Evolutionary conservation across 2,888 invertebrate genomes (phyloP).

Genomic region (Drosophila suboccidentalis): DNA sequence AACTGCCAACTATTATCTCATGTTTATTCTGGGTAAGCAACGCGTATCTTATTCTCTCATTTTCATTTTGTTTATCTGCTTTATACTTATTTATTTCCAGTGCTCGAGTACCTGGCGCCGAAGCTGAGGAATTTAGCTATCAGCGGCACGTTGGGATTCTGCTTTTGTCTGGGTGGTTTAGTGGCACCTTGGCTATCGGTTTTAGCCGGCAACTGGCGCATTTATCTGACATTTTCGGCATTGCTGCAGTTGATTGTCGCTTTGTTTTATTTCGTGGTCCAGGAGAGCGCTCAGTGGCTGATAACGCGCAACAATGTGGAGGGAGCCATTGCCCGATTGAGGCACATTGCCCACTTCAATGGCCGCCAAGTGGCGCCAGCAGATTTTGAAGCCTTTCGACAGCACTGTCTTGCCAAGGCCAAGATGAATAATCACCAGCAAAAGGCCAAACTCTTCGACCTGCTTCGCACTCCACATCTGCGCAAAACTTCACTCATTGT

Average conservation of each 20-base stretch:
- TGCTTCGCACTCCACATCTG: conserved; percentile 86
- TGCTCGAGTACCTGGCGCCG: conserved; percentile 87
- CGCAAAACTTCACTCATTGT: conserved; percentile 86
- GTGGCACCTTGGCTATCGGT: conserved; percentile 86
- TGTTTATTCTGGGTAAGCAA: conserved; percentile 87
- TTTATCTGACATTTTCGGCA: conserved; percentile 86
- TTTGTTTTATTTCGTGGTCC: conserved; percentile 86
- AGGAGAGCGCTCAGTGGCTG: conserved; percentile 88
- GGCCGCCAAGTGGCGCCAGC: conserved; percentile 83
- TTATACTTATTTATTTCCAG: conserved; percentile 74
- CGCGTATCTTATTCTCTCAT: conserved; percentile 43
- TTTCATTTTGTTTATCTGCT: conserved; percentile 8
- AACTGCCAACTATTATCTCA: conserved; percentile 87
- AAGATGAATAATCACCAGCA: conserved; percentile 46
- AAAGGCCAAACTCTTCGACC: conserved; percentile 82
- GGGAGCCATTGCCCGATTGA: conserved; percentile 86
- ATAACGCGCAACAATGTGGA: conserved; percentile 86
- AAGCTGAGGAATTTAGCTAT: conserved; percentile 87
- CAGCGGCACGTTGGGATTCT: conserved; percentile 87
- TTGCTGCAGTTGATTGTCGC: conserved; percentile 86
- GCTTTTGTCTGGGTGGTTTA: conserved; percentile 87
- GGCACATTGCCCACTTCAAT: conserved; percentile 87
- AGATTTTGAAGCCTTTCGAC: conserved; percentile 78
- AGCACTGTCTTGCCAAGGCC: conserved; percentile 69
- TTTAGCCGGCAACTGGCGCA: conserved; percentile 86